These are phyloP conservation scores for Mola mola DNA, from an alignment of 2,113 vertebrate genomes.

Conservation along the genomic window DNA sequence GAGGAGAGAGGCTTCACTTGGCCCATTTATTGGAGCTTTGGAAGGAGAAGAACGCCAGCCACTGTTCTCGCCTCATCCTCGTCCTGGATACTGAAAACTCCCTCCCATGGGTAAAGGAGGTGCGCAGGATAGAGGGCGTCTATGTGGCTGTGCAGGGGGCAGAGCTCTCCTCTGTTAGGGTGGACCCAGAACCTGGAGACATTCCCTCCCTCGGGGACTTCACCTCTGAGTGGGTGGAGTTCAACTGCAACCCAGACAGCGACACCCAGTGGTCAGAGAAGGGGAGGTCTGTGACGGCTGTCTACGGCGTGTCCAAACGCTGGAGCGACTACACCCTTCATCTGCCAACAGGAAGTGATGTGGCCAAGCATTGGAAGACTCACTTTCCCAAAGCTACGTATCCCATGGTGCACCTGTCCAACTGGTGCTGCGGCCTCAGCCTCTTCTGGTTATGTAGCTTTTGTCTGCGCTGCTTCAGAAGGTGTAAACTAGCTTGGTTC, in stretches of 20 bases:
- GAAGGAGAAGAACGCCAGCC: conserved; percentile 91
- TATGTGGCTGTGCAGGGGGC: conserved; percentile 94
- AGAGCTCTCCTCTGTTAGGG: conserved; percentile 69
- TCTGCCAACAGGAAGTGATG: conserved; percentile 91
- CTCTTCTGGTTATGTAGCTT: conserved; percentile 91
- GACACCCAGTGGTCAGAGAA: conserved; percentile 89
- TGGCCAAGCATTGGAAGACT: conserved; percentile 96
- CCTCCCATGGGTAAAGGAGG: conserved; percentile 92
- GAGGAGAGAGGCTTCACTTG: conserved; percentile 88
- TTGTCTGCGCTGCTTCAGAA: conserved; percentile 92
- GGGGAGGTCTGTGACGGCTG: conserved; percentile 81
- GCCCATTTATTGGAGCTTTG: conserved; percentile 92
- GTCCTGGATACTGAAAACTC: conserved; percentile 93
- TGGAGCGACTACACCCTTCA: conserved; percentile 98
- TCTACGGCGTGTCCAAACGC: conserved; percentile 89
- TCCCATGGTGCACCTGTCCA: conserved; percentile 92
- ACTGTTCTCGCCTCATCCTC: conserved; percentile 93
- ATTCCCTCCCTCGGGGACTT: conserved; percentile 90
- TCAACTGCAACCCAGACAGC: conserved; percentile 90
- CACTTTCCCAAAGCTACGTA: conserved; percentile 92
- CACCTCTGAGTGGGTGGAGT: conserved; percentile 95
- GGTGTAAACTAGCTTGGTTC: conserved; percentile 96
- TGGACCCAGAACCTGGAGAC: conserved; percentile 67
- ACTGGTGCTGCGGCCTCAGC: conserved; percentile 96
- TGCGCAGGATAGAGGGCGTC: conserved; percentile 86